A percentile compares a stretch with the other conserved stretches of the same genome.
These are phyloP conservation scores for Torymus texanus DNA, from an alignment of 2,888 invertebrate genomes.

Conservation along the genomic window DNA sequence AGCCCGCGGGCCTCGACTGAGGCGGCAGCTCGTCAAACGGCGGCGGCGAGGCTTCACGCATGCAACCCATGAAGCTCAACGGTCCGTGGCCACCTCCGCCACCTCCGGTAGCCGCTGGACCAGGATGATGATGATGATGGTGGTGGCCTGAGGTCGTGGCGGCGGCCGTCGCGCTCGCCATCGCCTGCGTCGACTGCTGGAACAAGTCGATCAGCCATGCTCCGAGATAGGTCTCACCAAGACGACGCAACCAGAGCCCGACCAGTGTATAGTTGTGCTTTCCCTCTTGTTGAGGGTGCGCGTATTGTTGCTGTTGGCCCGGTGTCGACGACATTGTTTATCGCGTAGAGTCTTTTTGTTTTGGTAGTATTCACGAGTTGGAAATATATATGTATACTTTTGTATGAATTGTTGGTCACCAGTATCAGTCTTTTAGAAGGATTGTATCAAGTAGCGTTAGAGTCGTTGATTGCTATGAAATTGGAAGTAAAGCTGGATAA, in stretches of 20 bases:
- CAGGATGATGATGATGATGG: constrained; percentile 45
- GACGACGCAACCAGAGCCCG: constrained; percentile 59
- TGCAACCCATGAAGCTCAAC: constrained; percentile 82
- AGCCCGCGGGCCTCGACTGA: constrained; percentile 72
- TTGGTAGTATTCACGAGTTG: neutral
- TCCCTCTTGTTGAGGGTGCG: too few species aligned
- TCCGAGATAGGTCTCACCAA: constrained; percentile 63
- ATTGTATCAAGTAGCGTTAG: too few species aligned
- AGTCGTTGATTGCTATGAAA: too few species aligned
- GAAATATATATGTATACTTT: too few species aligned
- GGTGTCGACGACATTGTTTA: constrained; percentile 18
- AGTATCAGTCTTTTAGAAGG: too few species aligned
- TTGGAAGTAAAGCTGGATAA: too few species aligned
- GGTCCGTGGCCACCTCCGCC: constrained; percentile 77
- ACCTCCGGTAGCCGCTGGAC: too few species aligned
- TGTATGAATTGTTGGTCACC: neutral
- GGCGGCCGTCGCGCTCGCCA: constrained; percentile 69
- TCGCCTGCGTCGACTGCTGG: constrained; percentile 63
- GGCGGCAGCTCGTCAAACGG: constrained; percentile 69
- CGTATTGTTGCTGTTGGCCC: neutral
- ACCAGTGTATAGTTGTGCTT: constrained; percentile 31
- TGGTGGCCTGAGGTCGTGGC: constrained; percentile 68
- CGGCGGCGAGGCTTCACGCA: constrained; percentile 79
- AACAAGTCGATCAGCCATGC: constrained; percentile 68
- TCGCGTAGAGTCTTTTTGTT: neutral